These are phyloP conservation scores for Drosophila melanica DNA, from an alignment of 1,140 invertebrate genomes.

Conservation along the genomic window DNA sequence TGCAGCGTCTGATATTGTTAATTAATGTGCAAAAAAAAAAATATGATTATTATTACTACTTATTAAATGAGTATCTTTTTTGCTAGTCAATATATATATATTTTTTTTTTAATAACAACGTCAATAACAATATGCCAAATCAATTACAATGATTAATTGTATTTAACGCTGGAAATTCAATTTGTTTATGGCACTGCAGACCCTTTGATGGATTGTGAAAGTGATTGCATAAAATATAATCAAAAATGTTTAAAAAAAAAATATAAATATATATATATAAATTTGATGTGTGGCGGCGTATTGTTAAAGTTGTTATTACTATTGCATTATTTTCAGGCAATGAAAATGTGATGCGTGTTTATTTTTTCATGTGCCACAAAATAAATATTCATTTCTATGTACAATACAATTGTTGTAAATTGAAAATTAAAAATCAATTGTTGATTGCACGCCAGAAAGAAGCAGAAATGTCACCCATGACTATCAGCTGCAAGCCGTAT, in stretches of 20 bases:
- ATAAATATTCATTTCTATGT: conserved; percentile 40
- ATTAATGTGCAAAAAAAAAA: too few species aligned
- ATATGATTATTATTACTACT: conserved; percentile 50
- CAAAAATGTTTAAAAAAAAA: conserved; percentile 12
- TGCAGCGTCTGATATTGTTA: conserved; percentile 39
- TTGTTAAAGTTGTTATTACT: conserved; percentile 31
- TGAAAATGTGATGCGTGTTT: conserved; percentile 19
- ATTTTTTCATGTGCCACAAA: conserved; percentile 47
- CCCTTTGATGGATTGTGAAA: conserved; percentile 68
- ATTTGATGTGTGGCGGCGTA: conserved; percentile 7
- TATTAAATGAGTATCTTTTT: conserved; percentile 19
- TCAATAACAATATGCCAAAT: conserved; percentile 33
- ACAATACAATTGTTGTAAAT: conserved; percentile 32
- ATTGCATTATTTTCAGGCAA: conserved; percentile 48
- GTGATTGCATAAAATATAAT: conserved; percentile 67
- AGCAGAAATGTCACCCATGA: neutral
- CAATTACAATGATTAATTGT: conserved; percentile 58
- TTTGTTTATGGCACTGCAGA: conserved; percentile 48
- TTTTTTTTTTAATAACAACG: conserved; percentile 14
- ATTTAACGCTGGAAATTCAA: conserved; percentile 58
- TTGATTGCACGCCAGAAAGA: neutral
- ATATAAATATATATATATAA: conserved; percentile 7
- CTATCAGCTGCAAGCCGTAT: conserved; percentile 1
- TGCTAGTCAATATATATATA: conserved; percentile 24
- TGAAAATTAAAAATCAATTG: conserved; percentile 51